These are phyloP conservation scores for Pollimyrus isidori DNA, from an alignment of 2,113 vertebrate species.

Conservation along the genomic window DNA sequence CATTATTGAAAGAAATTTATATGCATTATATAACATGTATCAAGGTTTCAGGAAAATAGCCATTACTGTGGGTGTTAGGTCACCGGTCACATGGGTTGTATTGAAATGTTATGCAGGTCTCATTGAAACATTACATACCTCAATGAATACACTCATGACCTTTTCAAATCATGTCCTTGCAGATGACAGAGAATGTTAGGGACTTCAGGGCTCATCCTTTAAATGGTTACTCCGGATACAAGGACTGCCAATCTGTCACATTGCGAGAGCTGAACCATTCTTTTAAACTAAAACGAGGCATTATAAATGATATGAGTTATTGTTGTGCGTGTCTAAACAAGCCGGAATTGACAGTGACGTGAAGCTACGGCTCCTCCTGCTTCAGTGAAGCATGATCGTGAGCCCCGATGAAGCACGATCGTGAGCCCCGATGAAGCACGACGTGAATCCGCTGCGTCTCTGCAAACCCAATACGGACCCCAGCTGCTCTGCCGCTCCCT, in stretches of 20 bases:
- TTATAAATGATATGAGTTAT: background rate
- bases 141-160: background rate
- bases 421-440: background rate
- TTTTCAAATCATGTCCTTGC: background rate
- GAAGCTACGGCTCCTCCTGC: background rate
- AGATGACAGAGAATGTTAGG: background rate
- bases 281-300: background rate
- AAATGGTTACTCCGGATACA: background rate
- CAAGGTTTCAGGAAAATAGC: background rate
- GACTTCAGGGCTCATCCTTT: background rate
- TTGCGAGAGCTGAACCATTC: background rate
- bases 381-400: background rate
- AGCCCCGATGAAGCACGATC: background rate
- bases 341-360: background rate
- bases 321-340: background rate
- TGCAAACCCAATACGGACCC: background rate
- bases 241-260: background rate
- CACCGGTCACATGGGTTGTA: background rate
- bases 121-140: background rate
- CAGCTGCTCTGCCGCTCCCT: background rate
- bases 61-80: background rate
- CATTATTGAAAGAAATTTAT: background rate
- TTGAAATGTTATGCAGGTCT: background rate
- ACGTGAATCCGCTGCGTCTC: background rate
- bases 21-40: background rate